Conservation (phyloP, 2,113 vertebrate species). For the Cebidichthys violaceus region DNA sequence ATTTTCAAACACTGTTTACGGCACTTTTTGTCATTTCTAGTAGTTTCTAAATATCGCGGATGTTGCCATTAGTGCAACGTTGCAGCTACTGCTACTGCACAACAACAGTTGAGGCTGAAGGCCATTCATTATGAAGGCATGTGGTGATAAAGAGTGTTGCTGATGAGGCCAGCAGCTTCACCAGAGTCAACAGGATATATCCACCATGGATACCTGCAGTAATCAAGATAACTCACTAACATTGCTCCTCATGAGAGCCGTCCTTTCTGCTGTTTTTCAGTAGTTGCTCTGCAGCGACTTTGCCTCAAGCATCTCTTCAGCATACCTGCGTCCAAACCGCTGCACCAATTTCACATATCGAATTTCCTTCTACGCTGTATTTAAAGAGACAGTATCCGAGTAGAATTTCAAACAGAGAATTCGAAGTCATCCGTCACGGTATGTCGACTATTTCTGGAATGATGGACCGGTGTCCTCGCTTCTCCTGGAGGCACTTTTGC, state of each 20-base stretch:
- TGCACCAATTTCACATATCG: neutral
- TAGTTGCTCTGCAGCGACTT: neutral
- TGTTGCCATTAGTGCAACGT: neutral
- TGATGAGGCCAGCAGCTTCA: neutral
- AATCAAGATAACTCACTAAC: neutral
- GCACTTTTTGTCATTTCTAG: neutral
- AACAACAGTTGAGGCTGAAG: neutral
- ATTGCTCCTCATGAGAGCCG: neutral
- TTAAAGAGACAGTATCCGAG: neutral
- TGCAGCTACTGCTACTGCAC: neutral
- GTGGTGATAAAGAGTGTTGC: neutral
- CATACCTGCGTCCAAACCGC: neutral
- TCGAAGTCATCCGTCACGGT: constrained; percentile 11
- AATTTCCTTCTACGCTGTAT: neutral
- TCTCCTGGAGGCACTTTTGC: constrained; percentile 22
- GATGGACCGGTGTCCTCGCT: constrained; percentile 2
- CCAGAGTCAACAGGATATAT: neutral
- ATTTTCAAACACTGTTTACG: too few species aligned
- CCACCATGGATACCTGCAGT: neutral
- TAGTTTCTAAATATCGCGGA: neutral
- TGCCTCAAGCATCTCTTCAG: neutral
- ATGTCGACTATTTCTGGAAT: constrained; percentile 28
- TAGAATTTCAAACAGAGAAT: neutral
- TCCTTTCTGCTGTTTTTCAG: neutral
- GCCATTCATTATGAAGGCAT: neutral